These are phyloP conservation scores for Malaclemys terrapin DNA, from an alignment of 2,113 vertebrate genomes.

Conservation along the genomic window DNA sequence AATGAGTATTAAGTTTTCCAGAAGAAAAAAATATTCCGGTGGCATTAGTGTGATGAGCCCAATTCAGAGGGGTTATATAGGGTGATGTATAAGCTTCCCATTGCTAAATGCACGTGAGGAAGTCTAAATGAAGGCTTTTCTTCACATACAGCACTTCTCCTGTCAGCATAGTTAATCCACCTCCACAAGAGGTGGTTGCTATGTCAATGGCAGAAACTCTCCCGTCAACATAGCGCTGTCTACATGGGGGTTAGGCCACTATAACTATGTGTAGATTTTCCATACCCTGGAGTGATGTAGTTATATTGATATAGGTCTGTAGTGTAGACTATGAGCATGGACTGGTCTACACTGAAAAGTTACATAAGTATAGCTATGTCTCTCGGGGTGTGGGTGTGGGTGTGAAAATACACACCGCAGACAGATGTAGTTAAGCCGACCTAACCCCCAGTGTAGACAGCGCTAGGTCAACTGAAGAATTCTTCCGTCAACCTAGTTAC, in stretches of 20 bases:
- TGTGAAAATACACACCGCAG: too few species aligned
- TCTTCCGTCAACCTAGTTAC: background rate
- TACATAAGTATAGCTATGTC: background rate
- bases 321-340: background rate
- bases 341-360: background rate
- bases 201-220: background rate
- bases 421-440: background rate
- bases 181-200: background rate
- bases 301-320: background rate
- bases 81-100: background rate
- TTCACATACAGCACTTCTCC: background rate
- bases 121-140: background rate
- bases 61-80: background rate
- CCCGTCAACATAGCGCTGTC: background rate
- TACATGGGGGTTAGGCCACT: background rate
- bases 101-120: background rate
- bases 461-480: background rate
- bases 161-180: background rate
- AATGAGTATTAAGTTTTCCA: background rate
- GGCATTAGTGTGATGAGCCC: background rate
- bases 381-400: rapidly evolving
- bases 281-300: background rate
- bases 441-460: background rate
- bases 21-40: background rate
- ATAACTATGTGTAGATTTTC: background rate